A percentile compares a stretch with the other conserved stretches of the same genome.
Conservation (phyloP, 2,113 vertebrate species). For the Phoxinus phoxinus region DNA sequence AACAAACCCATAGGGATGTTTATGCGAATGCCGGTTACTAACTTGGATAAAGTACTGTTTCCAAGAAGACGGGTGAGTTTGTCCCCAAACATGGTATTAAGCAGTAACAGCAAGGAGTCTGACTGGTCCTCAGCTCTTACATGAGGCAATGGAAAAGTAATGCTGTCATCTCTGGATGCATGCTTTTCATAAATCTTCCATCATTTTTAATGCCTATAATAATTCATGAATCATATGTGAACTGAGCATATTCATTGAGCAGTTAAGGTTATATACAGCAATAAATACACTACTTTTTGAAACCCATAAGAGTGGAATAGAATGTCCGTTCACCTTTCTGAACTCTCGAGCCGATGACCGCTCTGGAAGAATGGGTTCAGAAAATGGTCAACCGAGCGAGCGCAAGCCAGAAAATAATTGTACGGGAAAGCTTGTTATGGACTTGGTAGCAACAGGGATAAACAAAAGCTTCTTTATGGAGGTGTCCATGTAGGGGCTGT, state of each 20-base stretch:
- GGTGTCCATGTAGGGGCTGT: conserved; percentile 61
- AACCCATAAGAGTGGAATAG: conserved; percentile 29
- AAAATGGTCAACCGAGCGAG: conserved; percentile 52
- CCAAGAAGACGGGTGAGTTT: conserved; percentile 36
- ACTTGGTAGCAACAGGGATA: conserved; percentile 35
- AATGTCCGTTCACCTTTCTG: conserved; percentile 19
- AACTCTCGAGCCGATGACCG: conserved; percentile 34
- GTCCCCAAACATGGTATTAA: conserved; percentile 49
- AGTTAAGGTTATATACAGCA: conserved; percentile 12
- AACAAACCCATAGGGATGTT: conserved; percentile 34
- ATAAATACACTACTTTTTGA: background rate
- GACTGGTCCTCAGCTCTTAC: conserved; percentile 37
- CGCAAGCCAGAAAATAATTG: conserved; percentile 49
- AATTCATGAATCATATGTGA: conserved; percentile 11
- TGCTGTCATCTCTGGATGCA: conserved; percentile 16
- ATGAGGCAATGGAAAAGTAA: conserved; percentile 55
- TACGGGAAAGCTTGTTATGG: conserved; percentile 48
- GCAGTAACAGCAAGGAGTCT: conserved; percentile 9
- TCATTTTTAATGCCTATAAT: background rate
- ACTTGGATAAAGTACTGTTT: conserved; percentile 20
- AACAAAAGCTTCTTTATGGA: conserved; percentile 68
- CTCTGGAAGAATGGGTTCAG: conserved; percentile 34
- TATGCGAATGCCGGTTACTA: conserved; percentile 14
- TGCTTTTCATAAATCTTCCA: conserved; percentile 10
- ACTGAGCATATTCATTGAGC: background rate